phyloP scores from a whole-genome alignment of 1,140 invertebrate species.

The Antheraea pernyi region DNA sequence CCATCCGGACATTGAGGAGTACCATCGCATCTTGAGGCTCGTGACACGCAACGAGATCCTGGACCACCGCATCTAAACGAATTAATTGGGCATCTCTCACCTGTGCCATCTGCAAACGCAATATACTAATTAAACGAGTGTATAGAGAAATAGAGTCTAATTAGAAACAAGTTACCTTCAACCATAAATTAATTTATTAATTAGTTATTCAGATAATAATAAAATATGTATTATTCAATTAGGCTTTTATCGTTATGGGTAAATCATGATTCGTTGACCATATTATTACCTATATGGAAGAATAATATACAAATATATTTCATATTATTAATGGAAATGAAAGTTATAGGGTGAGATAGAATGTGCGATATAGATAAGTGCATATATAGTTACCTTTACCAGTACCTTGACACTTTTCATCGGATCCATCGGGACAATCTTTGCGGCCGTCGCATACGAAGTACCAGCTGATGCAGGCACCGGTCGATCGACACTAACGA shows the following conservation, averaged over 20 bases:
- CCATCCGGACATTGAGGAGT: conserved; percentile 87
- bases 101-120: conserved; percentile 48
- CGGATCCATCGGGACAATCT: conserved; percentile 92
- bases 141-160: not conserved
- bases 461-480: conserved; percentile 93
- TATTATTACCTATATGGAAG: too few relatives aligned
- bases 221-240: not conserved
- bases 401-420: conserved; percentile 86
- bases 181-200: too few relatives aligned
- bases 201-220: not conserved
- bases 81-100: conserved; percentile 74
- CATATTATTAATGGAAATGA: conserved; percentile 7
- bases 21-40: conserved; percentile 88
- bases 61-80: conserved; percentile 83
- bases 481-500: conserved; percentile 87
- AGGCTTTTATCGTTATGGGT: too few relatives aligned
- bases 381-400: conserved; percentile 65
- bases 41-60: conserved; percentile 83
- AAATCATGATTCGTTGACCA: too few relatives aligned
- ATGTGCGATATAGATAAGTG: conserved; percentile 29
- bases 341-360: conserved; percentile 7
- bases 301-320: not conserved
- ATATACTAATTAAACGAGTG: not conserved
- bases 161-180: too few relatives aligned
- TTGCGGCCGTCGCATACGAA: conserved; percentile 96